phyloP scores from a whole-genome alignment of 2,888 invertebrate species.

The Ophion obscuratus region DNA sequence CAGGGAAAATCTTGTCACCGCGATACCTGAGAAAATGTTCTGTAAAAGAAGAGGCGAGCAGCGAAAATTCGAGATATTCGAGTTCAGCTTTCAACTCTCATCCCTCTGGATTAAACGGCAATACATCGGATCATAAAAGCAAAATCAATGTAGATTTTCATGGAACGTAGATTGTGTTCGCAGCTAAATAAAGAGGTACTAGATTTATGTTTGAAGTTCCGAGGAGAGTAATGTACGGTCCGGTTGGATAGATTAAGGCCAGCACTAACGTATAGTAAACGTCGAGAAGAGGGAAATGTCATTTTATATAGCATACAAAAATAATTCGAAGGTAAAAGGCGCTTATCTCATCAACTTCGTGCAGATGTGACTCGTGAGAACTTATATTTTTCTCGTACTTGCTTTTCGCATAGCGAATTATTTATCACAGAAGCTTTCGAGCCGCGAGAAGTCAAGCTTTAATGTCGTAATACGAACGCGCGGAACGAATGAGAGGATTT shows the following conservation, averaged over 20 bases:
- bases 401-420: constrained; percentile 40
- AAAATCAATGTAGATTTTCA: neutral
- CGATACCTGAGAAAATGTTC: neutral
- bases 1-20: neutral
- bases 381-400: constrained; percentile 31
- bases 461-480: constrained; percentile 47
- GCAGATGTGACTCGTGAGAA: neutral
- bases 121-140: neutral
- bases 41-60: neutral
- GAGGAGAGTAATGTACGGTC: neutral
- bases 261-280: neutral
- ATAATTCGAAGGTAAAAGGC: constrained; percentile 8
- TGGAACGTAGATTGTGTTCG: neutral
- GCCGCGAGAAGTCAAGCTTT: constrained; percentile 30
- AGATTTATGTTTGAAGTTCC: neutral
- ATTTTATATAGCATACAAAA: neutral
- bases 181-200: neutral
- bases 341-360: constrained; percentile 6
- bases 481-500: constrained; percentile 54
- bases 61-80: neutral
- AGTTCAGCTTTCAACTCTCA: neutral
- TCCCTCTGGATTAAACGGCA: neutral
- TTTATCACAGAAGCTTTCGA: constrained; percentile 58
- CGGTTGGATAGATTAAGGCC: neutral
- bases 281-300: neutral